These are phyloP conservation scores for Imbricaverruca yamaguchii DNA, from an alignment of 2,888 invertebrate species.

Conservation along the genomic window DNA sequence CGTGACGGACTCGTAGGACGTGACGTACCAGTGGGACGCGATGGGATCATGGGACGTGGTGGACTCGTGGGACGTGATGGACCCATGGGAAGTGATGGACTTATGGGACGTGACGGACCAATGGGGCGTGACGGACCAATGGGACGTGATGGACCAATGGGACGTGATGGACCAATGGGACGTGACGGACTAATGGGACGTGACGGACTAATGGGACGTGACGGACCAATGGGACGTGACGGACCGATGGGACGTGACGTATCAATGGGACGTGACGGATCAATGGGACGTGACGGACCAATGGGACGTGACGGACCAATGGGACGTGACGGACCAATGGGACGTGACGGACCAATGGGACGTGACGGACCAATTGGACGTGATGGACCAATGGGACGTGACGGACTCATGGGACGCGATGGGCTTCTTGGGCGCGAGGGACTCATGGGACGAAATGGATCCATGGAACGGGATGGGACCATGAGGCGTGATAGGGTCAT, in stretches of 20 bases:
- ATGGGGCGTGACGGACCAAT: conserved; percentile 25
- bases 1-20: neutral
- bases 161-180: conserved; percentile 6
- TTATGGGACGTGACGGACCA: conserved; percentile 20
- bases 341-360: neutral
- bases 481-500: neutral
- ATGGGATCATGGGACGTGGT: conserved; percentile 32
- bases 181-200: conserved; percentile 25
- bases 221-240: too few species aligned
- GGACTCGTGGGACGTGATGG: conserved; percentile 32
- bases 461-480: too few species aligned
- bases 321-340: neutral
- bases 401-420: neutral
- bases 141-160: conserved; percentile 23
- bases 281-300: too few species aligned
- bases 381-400: neutral
- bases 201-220: too few species aligned
- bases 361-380: neutral
- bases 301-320: too few species aligned
- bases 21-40: neutral
- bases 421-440: neutral
- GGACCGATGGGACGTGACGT: too few species aligned
- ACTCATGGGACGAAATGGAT: too few species aligned
- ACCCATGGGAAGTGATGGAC: conserved; percentile 25
- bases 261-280: too few species aligned